These are phyloP conservation scores for Bettongia penicillata DNA, from an alignment of 2,113 vertebrate species.

Conservation along the genomic window DNA sequence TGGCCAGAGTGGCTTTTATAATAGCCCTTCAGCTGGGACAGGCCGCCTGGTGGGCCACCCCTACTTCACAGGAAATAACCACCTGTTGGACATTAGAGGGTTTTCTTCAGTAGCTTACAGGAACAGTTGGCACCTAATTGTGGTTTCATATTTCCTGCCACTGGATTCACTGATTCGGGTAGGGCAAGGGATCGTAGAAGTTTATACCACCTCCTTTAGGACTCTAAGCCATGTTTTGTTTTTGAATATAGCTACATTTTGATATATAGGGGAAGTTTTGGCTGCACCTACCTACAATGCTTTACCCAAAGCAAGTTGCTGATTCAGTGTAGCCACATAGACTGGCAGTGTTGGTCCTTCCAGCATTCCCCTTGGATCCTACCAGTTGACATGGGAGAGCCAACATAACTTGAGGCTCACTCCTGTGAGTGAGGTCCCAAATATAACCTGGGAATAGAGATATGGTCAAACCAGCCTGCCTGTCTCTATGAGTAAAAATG, in stretches of 20 bases:
- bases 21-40: too few species aligned
- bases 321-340: too few species aligned
- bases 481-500: not conserved
- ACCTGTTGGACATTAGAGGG: not conserved
- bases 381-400: too few species aligned
- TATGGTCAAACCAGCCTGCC: too few species aligned
- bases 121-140: not conserved
- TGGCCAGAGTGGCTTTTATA: not conserved
- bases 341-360: too few species aligned
- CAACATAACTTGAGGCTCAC: too few species aligned
- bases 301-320: too few species aligned
- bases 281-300: not conserved
- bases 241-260: not conserved
- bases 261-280: not conserved
- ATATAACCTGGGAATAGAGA: too few species aligned
- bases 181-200: not conserved
- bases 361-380: too few species aligned
- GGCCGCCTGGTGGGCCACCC: not conserved
- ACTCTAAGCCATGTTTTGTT: not conserved
- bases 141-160: not conserved
- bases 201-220: not conserved
- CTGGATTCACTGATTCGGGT: not conserved
- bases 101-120: not conserved
- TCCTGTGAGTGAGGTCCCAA: too few species aligned
- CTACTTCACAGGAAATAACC: not conserved